A percentile compares a stretch with the other conserved stretches of the same genome.
Evolutionary conservation across 92 coral and sea anemone species (phyloP).

Genomic region (Desmophyllum pertusum): DNA sequence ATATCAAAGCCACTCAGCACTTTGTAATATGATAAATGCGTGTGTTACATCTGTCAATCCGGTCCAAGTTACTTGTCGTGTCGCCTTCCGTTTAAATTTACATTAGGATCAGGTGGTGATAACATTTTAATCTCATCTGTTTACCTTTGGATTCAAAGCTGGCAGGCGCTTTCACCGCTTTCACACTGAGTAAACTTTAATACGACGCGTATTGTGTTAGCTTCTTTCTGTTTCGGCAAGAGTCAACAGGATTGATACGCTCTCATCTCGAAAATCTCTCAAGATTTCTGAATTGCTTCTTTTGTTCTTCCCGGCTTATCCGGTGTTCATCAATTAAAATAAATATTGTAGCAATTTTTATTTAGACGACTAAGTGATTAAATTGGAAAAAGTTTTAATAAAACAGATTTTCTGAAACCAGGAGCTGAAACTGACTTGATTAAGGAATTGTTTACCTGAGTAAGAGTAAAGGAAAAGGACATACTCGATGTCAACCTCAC

Average conservation of each 20-base stretch:
- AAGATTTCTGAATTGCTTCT: background rate
- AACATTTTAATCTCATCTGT: background rate
- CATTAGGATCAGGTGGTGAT: background rate
- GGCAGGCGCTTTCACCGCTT: too few species aligned
- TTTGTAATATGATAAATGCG: background rate
- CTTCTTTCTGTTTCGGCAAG: background rate
- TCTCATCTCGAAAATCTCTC: background rate
- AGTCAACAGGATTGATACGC: background rate
- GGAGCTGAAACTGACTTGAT: too few species aligned
- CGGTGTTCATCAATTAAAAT: background rate
- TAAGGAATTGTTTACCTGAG: too few species aligned
- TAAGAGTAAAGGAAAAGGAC: too few species aligned
- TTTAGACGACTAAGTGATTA: too few species aligned
- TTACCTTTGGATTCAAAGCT: background rate
- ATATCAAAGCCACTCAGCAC: too few species aligned
- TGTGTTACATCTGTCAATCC: background rate
- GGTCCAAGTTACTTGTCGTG: background rate
- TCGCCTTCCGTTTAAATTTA: conserved; percentile 1
- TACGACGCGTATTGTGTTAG: background rate
- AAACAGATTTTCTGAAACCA: too few species aligned
- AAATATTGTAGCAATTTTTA: too few species aligned
- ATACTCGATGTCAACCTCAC: too few species aligned
- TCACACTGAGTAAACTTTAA: background rate
- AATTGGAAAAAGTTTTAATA: too few species aligned
- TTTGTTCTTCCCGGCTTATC: background rate